phyloP scores from a whole-genome alignment of 2,113 vertebrate genomes.

The Cephalophus harveyi region DNA sequence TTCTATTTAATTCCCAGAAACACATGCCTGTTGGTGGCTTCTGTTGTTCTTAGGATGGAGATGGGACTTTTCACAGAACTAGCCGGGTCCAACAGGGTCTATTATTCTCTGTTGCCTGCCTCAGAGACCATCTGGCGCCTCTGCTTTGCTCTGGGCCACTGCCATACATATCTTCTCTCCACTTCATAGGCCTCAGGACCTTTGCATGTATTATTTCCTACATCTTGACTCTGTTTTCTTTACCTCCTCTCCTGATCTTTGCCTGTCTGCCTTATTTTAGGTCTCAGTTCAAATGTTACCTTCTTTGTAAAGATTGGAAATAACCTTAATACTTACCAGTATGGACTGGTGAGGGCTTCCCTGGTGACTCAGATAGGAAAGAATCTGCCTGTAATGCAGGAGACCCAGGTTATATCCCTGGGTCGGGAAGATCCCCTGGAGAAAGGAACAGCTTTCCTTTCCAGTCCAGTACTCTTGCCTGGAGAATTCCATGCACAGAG shows the following conservation, averaged over 20 bases:
- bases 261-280: neutral
- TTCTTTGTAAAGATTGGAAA: neutral
- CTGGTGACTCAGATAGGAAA: neutral
- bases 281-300: neutral
- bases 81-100: accelerated
- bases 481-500: neutral
- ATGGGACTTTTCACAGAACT: neutral
- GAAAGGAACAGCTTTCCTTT: neutral
- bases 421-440: neutral
- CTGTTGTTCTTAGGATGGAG: neutral
- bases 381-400: neutral
- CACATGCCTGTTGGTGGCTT: no score
- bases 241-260: neutral
- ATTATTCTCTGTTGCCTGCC: no score
- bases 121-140: accelerated
- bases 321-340: neutral
- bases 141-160: neutral
- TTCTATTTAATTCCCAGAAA: neutral
- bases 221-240: neutral
- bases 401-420: neutral
- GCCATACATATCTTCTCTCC: neutral
- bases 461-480: neutral
- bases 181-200: neutral
- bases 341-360: neutral
- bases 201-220: neutral